Percentiles rank a stretch among this genome's conserved stretches.
Evolutionary conservation across 2,888 invertebrate genomes (phyloP).

Genomic region (Mantis religiosa): DNA sequence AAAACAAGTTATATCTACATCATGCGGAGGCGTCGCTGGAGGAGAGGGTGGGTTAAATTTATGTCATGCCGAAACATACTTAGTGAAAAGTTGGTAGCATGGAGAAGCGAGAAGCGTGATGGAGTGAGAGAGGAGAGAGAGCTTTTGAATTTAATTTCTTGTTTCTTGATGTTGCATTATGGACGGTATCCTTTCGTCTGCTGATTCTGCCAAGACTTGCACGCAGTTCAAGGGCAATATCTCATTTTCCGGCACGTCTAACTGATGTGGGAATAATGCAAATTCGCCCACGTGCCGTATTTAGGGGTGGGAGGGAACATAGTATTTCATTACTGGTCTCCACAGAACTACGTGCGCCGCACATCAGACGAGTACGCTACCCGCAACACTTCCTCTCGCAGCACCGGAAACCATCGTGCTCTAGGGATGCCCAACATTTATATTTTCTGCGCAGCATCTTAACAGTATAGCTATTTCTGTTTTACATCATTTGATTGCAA

Average conservation of each 20-base stretch:
- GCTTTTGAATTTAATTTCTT: constrained; percentile 4
- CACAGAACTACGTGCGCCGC: not conserved
- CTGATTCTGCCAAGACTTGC: not conserved
- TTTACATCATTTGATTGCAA: too few species aligned
- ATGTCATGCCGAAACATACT: not conserved
- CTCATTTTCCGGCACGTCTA: constrained; percentile 9
- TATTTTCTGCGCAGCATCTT: not conserved
- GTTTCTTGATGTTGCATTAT: not conserved
- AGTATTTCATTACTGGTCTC: not conserved
- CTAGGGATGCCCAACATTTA: not conserved
- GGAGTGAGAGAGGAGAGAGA: not conserved
- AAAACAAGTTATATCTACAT: not conserved
- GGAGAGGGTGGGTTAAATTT: not conserved
- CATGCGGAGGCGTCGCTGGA: not conserved
- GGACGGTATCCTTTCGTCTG: not conserved
- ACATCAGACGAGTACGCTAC: not conserved
- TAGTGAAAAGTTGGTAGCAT: not conserved
- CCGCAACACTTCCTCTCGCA: not conserved
- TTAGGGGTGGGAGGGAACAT: not conserved
- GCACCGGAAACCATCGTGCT: not conserved
- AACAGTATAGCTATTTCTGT: too few species aligned
- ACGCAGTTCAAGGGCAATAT: constrained; percentile 8
- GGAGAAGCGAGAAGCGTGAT: not conserved
- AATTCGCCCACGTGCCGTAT: not conserved
- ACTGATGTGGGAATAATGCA: constrained; percentile 11